Conservation (phyloP, 2,113 vertebrate genomes). For the Probosciger aterrimus region DNA sequence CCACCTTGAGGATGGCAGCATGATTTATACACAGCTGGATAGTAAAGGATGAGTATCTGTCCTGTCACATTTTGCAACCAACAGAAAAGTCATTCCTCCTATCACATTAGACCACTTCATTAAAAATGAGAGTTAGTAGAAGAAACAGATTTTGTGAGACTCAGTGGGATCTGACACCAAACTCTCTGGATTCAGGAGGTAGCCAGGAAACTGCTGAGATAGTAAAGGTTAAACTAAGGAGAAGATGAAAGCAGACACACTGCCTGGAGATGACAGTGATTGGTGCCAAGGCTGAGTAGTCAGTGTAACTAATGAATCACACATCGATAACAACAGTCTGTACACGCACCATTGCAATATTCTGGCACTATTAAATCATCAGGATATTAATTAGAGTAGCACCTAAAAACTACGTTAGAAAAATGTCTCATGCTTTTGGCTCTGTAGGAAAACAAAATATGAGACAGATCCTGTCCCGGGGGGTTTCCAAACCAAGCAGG, state of each 20-base stretch:
- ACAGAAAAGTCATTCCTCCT: neutral
- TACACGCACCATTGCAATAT: neutral
- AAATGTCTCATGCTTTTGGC: neutral
- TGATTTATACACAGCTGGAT: slow-evolving; percentile 33
- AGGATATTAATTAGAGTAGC: neutral
- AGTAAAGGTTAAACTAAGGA: slow-evolving; percentile 5
- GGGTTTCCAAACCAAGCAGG: neutral
- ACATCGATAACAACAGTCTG: neutral
- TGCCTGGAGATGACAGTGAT: neutral
- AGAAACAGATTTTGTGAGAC: neutral
- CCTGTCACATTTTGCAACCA: slow-evolving; percentile 7
- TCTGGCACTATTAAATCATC: neutral
- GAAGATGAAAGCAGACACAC: neutral
- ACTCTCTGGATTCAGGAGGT: neutral
- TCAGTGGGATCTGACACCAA: neutral
- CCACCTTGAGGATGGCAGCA: slow-evolving; percentile 33
- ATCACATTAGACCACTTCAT: neutral
- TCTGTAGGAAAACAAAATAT: neutral
- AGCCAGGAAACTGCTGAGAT: neutral
- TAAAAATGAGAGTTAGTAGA: slow-evolving; percentile 1
- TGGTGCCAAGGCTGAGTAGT: neutral
- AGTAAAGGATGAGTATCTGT: neutral
- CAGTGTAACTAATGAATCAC: neutral
- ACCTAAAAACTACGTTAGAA: neutral
- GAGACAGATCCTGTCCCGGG: neutral